Evolutionary conservation across 2,113 vertebrate genomes (phyloP).

Genomic region (Anolis sagrei): DNA sequence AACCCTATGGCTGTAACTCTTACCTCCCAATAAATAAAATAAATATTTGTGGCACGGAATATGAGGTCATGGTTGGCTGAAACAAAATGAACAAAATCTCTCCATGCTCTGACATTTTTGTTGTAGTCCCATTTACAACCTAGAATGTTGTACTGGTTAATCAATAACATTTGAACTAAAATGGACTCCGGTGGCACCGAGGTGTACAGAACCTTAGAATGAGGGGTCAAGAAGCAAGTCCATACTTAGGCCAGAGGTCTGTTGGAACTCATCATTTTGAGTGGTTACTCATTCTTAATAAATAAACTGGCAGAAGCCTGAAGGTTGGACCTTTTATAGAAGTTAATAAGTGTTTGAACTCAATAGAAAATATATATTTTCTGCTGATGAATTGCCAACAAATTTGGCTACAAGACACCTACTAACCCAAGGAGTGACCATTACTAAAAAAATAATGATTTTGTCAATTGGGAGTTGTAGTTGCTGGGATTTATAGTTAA

Average conservation of each 20-base stretch:
- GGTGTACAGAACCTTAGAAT: neutral
- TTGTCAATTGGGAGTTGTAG: no score
- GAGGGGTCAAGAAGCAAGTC: neutral
- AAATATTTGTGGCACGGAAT: no score
- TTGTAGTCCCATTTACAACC: neutral
- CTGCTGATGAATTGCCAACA: no score
- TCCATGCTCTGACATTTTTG: neutral
- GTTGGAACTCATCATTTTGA: neutral
- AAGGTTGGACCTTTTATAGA: neutral
- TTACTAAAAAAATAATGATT: no score
- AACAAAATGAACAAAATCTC: neutral
- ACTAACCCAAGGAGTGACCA: no score
- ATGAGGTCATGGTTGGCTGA: neutral
- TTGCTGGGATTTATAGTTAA: no score
- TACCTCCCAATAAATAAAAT: no score
- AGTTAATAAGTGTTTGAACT: neutral
- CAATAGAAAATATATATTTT: no score
- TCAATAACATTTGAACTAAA: neutral
- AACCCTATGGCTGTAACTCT: no score
- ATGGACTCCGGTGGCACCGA: neutral
- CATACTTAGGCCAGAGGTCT: no score
- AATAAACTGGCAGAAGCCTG: neutral
- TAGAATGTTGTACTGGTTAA: neutral
- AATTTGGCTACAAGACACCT: no score
- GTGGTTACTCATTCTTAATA: slow-evolving; percentile 2